Conservation (phyloP, 2,797 vertebrate genomes). For the Dendrocincla fuliginosa region DNA sequence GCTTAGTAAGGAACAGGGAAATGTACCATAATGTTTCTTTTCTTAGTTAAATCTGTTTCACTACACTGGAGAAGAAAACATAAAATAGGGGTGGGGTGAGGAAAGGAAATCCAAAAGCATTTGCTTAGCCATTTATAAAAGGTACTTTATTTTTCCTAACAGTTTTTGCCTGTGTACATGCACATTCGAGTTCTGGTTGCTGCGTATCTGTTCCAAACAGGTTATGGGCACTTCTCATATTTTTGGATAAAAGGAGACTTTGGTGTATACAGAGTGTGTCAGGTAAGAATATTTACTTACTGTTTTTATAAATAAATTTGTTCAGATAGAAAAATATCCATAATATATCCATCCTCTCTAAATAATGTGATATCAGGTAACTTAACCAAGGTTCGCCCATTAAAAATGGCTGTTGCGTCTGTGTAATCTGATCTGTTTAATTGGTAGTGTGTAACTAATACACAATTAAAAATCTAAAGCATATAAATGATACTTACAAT, state of each 20-base stretch:
- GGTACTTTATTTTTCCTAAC: slow-evolving; percentile 42
- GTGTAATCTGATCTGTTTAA: neutral
- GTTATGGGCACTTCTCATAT: slow-evolving; percentile 98
- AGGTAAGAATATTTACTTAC: slow-evolving; percentile 78
- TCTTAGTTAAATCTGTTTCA: neutral
- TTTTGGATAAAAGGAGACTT: slow-evolving; percentile 99
- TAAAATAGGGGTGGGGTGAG: neutral
- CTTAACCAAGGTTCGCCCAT: neutral
- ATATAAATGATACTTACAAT: neutral
- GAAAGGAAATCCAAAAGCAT: neutral
- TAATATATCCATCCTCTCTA: neutral
- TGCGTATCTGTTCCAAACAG: slow-evolving; percentile 97
- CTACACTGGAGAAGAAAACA: neutral
- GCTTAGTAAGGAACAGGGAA: neutral
- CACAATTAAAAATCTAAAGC: neutral
- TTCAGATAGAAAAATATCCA: neutral
- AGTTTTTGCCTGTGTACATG: slow-evolving; percentile 99
- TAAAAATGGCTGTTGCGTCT: neutral
- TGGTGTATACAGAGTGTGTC: slow-evolving; percentile 93
- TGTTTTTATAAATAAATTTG: neutral
- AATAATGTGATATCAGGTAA: neutral
- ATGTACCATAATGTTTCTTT: neutral
- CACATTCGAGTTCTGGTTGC: slow-evolving; percentile 96
- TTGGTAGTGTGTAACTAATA: neutral
- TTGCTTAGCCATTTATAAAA: neutral